phyloP scores from a whole-genome alignment of 2,797 vertebrate species.

The Coregonus ussuriensis region DNA sequence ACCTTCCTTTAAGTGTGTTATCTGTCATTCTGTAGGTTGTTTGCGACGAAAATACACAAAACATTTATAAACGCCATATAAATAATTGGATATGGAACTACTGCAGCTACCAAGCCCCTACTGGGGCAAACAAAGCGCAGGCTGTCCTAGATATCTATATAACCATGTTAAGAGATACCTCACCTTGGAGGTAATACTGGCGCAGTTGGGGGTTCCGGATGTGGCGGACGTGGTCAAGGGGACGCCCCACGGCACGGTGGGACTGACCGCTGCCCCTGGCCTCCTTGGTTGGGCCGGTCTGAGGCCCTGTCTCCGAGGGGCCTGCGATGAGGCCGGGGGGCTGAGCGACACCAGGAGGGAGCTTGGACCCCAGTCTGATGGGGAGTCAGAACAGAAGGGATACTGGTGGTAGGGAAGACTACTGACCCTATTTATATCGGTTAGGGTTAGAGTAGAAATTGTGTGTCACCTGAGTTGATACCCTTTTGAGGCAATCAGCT shows the following conservation, averaged over 20 bases:
- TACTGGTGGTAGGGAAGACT: neutral
- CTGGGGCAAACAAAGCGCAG: neutral
- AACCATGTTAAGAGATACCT: neutral
- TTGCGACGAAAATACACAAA: neutral
- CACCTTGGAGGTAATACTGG: slow-evolving; percentile 81
- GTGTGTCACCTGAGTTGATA: too few relatives aligned
- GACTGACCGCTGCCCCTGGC: slow-evolving; percentile 20
- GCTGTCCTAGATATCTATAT: neutral
- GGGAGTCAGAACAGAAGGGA: neutral
- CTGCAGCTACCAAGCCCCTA: neutral
- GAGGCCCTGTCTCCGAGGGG: slow-evolving; percentile 62
- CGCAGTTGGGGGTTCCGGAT: slow-evolving; percentile 81
- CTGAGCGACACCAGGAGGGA: slow-evolving; percentile 70
- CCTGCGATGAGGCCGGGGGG: slow-evolving; percentile 66
- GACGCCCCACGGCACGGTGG: slow-evolving; percentile 43
- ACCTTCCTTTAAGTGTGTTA: neutral
- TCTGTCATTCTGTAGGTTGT: neutral
- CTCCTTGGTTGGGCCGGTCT: slow-evolving; percentile 22
- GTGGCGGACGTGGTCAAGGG: slow-evolving; percentile 71
- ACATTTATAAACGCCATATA: neutral
- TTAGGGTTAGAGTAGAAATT: too few relatives aligned
- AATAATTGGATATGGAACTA: neutral
- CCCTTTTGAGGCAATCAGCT: too few relatives aligned
- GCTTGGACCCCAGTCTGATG: slow-evolving; percentile 74
- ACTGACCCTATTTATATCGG: neutral